Base-by-base conservation (phyloP, 2,888 invertebrate species). In the Plagiodera versicolora region DNA sequence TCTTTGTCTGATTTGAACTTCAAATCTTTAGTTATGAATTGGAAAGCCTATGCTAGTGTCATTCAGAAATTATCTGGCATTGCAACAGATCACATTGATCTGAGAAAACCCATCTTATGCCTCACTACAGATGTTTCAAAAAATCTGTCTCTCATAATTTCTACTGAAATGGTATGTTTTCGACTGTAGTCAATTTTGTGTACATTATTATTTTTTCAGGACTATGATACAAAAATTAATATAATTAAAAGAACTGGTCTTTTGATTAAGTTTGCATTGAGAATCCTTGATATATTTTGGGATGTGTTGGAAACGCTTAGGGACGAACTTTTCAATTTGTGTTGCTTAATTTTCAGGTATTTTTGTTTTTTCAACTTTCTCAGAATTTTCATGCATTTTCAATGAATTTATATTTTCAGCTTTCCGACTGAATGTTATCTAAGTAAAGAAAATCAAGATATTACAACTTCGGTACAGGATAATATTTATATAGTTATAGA, bases 11-110 rank as follows among this genome's bases (percentile, higher is more conserved):
- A 75, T 1, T 72, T 85, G 49, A 85, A 85, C 73, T 77, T 83
- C 0, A 85, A 84, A 69, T 82, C 83, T 0, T 81, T 84, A 81
- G 83, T 82, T 0, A 83, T 83, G 52, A 84, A 84, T 66, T 85
- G 85, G 85, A 85, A 85, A 67, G 81, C 80, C 0, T 83, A 79
- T 66, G 79, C 78, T 4, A 67, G 74, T 24, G 74, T 85, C 19
- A 81, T 81, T 72, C 81, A 83, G 46, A 83, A 83, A 72, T 80
- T 84, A 75, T 76, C 79, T 0, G 67, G 58, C 5, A 67, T 70
- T 56, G 69, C 85, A 17, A 69, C 82, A 47, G 77, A 74, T 63
- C 67, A 69, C 14, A 69, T 81, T 18, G 80, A 77, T 61, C 48
- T 73, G 17, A 62, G 62, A 44, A 59, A 56, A 46, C 68, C 71